phyloP scores from a whole-genome alignment of 2,797 vertebrate genomes.

The Rhinatrema bivittatum region DNA sequence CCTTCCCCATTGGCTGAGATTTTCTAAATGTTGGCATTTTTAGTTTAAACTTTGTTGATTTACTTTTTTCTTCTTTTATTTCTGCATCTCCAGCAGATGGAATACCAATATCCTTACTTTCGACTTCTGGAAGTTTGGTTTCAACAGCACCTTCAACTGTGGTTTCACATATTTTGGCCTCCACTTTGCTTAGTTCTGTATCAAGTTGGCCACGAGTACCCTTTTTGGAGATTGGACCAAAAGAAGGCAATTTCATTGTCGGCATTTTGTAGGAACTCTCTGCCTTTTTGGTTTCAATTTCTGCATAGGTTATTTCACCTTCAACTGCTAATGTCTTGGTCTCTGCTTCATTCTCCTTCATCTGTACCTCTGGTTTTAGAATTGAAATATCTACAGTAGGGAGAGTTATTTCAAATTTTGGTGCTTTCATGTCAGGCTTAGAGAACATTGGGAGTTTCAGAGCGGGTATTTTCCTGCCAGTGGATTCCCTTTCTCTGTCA shows the following conservation, averaged over 20 bases:
- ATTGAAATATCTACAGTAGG: not conserved
- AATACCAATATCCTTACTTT: too few relatives aligned
- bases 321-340: not conserved
- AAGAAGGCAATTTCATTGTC: slow-evolving; percentile 44
- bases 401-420: not conserved
- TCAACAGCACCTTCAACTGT: slow-evolving; percentile 7
- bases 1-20: slow-evolving; percentile 13
- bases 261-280: slow-evolving; percentile 39
- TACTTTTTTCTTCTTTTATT: too few relatives aligned
- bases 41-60: slow-evolving; percentile 49
- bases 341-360: not conserved
- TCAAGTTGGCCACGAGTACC: slow-evolving; percentile 11
- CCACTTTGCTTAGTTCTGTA: not conserved
- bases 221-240: slow-evolving; percentile 43
- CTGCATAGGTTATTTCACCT: not conserved
- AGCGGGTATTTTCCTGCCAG: slow-evolving; percentile 6
- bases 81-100: too few relatives aligned
- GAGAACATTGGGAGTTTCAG: slow-evolving; percentile 3
- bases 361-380: slow-evolving; percentile 1
- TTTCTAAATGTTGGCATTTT: slow-evolving; percentile 48
- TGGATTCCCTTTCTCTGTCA: not conserved
- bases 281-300: slow-evolving; percentile 13
- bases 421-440: not conserved
- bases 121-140: slow-evolving; percentile 36
- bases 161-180: slow-evolving; percentile 6